phyloP scores from a whole-genome alignment of 2,797 vertebrate genomes.

The Phataginus tetradactyla region DNA sequence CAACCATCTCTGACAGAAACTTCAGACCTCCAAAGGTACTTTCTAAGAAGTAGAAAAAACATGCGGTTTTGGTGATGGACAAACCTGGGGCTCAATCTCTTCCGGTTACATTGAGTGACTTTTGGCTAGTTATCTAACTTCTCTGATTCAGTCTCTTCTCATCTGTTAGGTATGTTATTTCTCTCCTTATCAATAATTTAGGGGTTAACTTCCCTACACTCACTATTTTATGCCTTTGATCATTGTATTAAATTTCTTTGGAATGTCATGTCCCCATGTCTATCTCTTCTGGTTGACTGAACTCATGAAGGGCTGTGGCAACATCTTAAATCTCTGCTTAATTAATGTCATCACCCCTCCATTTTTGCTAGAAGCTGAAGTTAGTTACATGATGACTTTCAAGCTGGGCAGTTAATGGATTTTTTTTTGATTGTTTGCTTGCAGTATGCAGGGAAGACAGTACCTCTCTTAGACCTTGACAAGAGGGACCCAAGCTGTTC shows the following conservation, averaged over 20 bases:
- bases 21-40: neutral
- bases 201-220: neutral
- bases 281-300: neutral
- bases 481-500: neutral
- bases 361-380: neutral
- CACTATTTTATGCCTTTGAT: neutral
- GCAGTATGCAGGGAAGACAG: rapidly evolving
- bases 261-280: neutral
- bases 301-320: neutral
- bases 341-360: neutral
- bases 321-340: neutral
- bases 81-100: neutral
- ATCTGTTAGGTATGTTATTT: neutral
- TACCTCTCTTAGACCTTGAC: neutral
- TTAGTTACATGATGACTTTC: neutral
- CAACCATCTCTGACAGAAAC: neutral
- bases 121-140: neutral
- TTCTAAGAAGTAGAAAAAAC: neutral
- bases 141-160: neutral
- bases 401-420: neutral
- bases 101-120: neutral
- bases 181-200: neutral
- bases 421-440: neutral
- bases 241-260: neutral
- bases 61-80: neutral